These are phyloP conservation scores for Thamnophis sirtalis DNA, from an alignment of 2,113 vertebrate genomes.

Conservation along the genomic window DNA sequence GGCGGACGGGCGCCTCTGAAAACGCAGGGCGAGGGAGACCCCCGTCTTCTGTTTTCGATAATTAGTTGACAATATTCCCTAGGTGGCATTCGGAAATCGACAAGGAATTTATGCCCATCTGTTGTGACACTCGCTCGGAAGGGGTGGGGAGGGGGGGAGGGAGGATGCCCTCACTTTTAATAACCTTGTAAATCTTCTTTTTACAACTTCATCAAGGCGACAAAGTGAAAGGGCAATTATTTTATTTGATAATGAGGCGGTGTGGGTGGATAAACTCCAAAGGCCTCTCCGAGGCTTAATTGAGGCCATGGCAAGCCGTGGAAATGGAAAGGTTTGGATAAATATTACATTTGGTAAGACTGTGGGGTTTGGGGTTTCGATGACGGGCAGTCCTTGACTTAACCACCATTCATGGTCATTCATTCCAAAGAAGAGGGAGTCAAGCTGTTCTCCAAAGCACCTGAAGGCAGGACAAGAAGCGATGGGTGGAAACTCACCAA, in stretches of 20 bases:
- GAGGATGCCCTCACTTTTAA: background rate
- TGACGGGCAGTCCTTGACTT: background rate
- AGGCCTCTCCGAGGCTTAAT: background rate
- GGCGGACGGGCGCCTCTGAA: constrained; percentile 80
- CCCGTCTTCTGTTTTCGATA: constrained; percentile 76
- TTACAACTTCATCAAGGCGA: background rate
- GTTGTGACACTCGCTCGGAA: constrained; percentile 25
- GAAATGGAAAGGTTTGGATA: background rate
- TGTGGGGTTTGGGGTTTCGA: background rate
- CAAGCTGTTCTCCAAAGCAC: too few relatives aligned
- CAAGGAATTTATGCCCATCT: constrained; percentile 47
- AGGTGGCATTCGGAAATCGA: constrained; percentile 60
- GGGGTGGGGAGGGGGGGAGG: background rate
- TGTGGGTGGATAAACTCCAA: background rate
- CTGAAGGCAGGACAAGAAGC: too few relatives aligned
- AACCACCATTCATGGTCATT: too few relatives aligned
- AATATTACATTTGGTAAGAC: background rate
- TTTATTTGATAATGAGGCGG: background rate
- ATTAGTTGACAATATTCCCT: constrained; percentile 80
- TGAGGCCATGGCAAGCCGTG: background rate
- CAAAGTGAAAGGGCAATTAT: background rate
- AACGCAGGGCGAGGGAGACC: constrained; percentile 55
- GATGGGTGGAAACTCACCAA: too few relatives aligned
- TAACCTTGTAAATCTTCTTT: background rate
- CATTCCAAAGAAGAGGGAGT: too few relatives aligned